Base-by-base conservation (phyloP, 2,113 vertebrate genomes). In the Fulmarus glacialis region DNA sequence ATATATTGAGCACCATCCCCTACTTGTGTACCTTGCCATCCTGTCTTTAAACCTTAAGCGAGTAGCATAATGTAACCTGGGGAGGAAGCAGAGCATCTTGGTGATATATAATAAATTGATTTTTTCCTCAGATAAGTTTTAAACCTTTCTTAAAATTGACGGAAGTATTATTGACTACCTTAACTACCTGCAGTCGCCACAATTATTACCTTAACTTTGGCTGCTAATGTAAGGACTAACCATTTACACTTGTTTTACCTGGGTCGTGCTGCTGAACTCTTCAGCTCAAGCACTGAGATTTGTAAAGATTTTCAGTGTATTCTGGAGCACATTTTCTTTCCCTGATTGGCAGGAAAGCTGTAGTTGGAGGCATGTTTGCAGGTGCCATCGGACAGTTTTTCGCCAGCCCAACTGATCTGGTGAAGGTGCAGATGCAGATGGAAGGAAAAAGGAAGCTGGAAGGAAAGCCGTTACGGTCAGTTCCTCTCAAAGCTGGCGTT, bases 341-440 rank as follows among this genome's bases (percentile, higher is more conserved):
- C 64, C 56, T 47, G 11, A 75, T 66, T 29, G 66, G 19, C 89
- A 99, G 99, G 99, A 99, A 99, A 95, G 97, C 99, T 47, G 98
- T 98, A 43, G 64, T 99, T 21, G 98, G 98, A 74, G 98, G 99
- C 11, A 98, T 99, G 98, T 70, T 98, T 64, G 98, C 99, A 1
- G 99, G 99, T 52, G 98, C 98, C 20, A 96, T 99, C 0, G 99
- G 98, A 27, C 99, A 99, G 94, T 99, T 99, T 97, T 96, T 99
- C 7, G 99, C 99, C 86, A 99, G 99, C 79, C 99, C 99, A 6
- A 96, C 99, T 24, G 99, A 99, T 83, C 98, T 99, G 91, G 98
- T 99, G 68, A 99, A 99, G 91, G 98, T 99, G 48, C 99, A 99
- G 96, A 99, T 99, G 99, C 99, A 99, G 83, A 99, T 99, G 99